Base-by-base conservation (phyloP, 2,797 vertebrate species). In the Tapera naevia region DNA sequence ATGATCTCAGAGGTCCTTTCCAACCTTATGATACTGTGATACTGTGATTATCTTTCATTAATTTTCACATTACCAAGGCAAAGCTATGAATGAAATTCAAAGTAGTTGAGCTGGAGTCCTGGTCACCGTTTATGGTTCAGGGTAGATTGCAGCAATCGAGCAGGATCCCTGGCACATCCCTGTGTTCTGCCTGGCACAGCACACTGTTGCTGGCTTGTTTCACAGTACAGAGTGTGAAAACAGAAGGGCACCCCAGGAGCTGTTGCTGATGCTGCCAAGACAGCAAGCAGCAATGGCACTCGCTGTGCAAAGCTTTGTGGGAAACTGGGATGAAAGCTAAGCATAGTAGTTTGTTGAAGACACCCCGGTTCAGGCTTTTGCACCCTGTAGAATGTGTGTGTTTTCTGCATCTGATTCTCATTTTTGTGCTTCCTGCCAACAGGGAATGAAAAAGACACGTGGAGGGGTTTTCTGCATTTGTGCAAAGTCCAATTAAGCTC, bases 221-320 rank as follows among this genome's bases (percentile, higher is more conserved):
- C 22, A 6, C 62, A 72, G n/a, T 30, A 37, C 0, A 0, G 62
- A 81, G 74, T 50, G 66, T 79, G 94, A 46, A 94, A 95, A 80
- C 88, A 96, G 91, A 86, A 88, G 76, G 80, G 41, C 61, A 50
- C 50, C 57, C 69, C 69, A 56, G 83, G 73, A 93, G 32, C 83
- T 72, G 46, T 70, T 12, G 14, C 33, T 46, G 75, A 62, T 88
- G 57, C 73, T 95, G 85, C 93, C 93, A 88, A 93, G 92, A 51
- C 75, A 71, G 66, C 81, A 32, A 62, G 78, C 84, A 76, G 73
- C 1, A 1, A 82, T 64, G 50, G 28, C 72, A 11, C 58, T 91
- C 0, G 0, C 72, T 83, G 61, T 65, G 75, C 80, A 87, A 32
- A 76, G 70, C 57, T 60, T 76, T 50, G 50, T 27, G 16, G 69